Evolutionary conservation across 2,113 vertebrate species (phyloP), one percentile per base, ranked within the genome.

Genomic region (Lethenteron camtschaticum): DNA sequence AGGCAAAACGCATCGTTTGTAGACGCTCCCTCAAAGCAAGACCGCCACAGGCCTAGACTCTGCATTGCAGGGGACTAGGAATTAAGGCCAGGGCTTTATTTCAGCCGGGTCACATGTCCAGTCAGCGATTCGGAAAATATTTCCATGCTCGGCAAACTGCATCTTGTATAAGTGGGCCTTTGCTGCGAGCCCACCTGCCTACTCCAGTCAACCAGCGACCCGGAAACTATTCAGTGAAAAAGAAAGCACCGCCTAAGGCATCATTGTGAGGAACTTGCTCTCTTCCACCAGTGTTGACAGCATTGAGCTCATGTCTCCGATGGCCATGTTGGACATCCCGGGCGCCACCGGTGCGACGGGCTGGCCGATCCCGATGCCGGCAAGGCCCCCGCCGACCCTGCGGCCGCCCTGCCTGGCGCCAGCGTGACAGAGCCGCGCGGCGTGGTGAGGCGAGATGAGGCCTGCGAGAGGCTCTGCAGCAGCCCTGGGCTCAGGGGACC

Each of bases 291-390:
- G 79, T 5, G 92, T 92, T 58, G 88, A 95, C 69, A 99, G 84
- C 94, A 99, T 91, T 68, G 92, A 97, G 81, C 82, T 97, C 94
- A 99, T 99, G 74, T 99, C 91, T 11, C 94, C 94, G 1, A 97
- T 96, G 20, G 94, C 94, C 94, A 99, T 99, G 80, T 99, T 99
- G 80, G 88, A 87, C 74, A 92, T 84, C 73, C 90, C 94, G 0
- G 86, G 70, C 1, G 94, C 90, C 72, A 99, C 80, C 7, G 89
- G 86, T 10, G 90, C 83, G 56, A 99, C 81, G 2, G 90, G 89
- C 41, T 41, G 41, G 41, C 41, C 41, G 63, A 66, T 66, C n/a
- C n/a, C 24, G n/a, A 24, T 16, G 8, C n/a, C 63, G 24, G 63
- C 10, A 24, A 66, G 63, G 63, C n/a, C 24, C 10, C n/a, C 9